A percentile compares a stretch with the other conserved stretches of the same genome.
Conservation (phyloP, 1,140 invertebrate species). For the Hylyphantes graminicola region DNA sequence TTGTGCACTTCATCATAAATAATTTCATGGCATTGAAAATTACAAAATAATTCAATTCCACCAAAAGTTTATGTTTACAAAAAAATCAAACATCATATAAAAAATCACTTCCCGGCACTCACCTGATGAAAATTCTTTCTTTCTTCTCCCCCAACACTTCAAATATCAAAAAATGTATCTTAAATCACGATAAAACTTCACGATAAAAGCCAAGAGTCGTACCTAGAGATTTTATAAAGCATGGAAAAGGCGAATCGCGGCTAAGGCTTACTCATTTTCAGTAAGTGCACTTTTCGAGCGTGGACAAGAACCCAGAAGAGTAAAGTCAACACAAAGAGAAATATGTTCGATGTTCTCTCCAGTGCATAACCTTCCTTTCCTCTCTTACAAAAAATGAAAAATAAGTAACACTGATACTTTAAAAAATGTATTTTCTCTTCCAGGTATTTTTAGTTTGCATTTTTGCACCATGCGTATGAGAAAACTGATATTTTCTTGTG, state of each 20-base stretch:
- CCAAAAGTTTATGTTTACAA: too few relatives aligned
- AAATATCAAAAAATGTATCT: slow-evolving; percentile 17
- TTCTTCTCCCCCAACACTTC: neutral
- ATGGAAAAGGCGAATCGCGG: slow-evolving; percentile 4
- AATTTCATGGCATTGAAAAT: too few relatives aligned
- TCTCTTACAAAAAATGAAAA: neutral
- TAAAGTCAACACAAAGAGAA: slow-evolving; percentile 34
- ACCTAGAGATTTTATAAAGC: slow-evolving; percentile 31
- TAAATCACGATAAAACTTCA: slow-evolving; percentile 34
- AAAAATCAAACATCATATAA: too few relatives aligned
- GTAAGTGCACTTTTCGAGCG: slow-evolving; percentile 51
- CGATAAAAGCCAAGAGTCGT: slow-evolving; percentile 12
- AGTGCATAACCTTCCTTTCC: neutral
- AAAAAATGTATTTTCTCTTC: neutral
- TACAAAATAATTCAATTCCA: too few relatives aligned
- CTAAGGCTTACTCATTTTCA: slow-evolving; percentile 39
- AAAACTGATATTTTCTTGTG: too few relatives aligned
- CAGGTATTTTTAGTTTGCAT: neutral
- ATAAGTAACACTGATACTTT: slow-evolving; percentile 16
- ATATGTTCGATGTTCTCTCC: neutral
- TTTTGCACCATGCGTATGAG: too few relatives aligned
- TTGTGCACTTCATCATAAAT: too few relatives aligned
- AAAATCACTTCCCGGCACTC: slow-evolving; percentile 16
- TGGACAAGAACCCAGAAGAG: slow-evolving; percentile 15
- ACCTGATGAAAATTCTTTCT: slow-evolving; percentile 26